These are phyloP conservation scores for Colletes gigas DNA, from an alignment of 1,140 invertebrate genomes.

Conservation along the genomic window DNA sequence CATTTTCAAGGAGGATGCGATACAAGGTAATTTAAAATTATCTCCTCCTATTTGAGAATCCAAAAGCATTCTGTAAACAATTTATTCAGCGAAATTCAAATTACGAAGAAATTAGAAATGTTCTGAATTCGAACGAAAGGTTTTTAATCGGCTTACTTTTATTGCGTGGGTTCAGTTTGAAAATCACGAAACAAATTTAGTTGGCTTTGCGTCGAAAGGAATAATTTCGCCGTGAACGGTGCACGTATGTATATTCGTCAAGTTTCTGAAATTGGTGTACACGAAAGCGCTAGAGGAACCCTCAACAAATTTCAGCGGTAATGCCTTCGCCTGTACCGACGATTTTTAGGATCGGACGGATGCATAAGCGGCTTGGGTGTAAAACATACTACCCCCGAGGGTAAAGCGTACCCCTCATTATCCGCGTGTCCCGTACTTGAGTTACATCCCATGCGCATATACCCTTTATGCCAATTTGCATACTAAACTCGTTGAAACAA, in stretches of 20 bases:
- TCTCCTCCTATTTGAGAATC: too few relatives aligned
- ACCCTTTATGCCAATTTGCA: conserved; percentile 58
- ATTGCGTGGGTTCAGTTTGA: too few relatives aligned
- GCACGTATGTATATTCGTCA: too few relatives aligned
- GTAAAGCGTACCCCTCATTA: conserved; percentile 55
- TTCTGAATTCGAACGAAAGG: too few relatives aligned
- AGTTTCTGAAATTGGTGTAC: conserved; percentile 1
- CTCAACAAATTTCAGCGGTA: neutral
- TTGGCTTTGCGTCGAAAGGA: neutral
- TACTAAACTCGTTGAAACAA: conserved; percentile 57
- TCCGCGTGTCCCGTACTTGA: conserved; percentile 31
- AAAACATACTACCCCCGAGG: conserved; percentile 48
- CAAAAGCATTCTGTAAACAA: too few relatives aligned
- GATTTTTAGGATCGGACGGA: conserved; percentile 38
- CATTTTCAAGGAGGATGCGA: too few relatives aligned
- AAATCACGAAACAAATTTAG: neutral
- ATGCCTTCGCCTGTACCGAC: neutral
- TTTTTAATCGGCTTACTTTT: too few relatives aligned
- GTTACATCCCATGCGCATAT: conserved; percentile 46
- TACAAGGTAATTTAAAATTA: too few relatives aligned
- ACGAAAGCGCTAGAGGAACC: neutral
- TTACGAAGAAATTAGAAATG: too few relatives aligned
- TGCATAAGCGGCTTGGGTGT: conserved; percentile 24
- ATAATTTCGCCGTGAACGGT: neutral
- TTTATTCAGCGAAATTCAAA: too few relatives aligned